Evolutionary conservation across 2,797 vertebrate species (phyloP).

Genomic region (Gymnoscopelus microlampas): DNA sequence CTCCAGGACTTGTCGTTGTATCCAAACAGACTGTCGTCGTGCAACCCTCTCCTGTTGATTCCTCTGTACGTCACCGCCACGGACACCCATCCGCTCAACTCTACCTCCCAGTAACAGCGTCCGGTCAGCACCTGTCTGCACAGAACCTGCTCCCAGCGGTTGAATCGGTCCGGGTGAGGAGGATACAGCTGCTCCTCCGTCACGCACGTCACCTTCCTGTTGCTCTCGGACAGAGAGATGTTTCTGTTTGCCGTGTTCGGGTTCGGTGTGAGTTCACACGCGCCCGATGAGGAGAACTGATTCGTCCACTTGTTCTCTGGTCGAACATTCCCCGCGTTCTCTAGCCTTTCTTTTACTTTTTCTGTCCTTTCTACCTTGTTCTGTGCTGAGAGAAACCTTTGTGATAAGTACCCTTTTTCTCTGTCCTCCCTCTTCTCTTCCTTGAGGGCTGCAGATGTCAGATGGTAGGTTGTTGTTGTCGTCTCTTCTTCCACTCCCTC

Average conservation of each 20-base stretch:
- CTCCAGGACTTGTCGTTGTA: constrained; percentile 16
- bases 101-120: constrained; percentile 11
- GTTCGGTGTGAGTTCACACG: constrained; percentile 7
- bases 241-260: constrained; percentile 7
- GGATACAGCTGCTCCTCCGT: background rate
- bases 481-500: no score
- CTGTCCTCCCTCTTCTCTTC: no score
- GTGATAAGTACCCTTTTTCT: no score
- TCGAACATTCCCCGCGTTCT: no score
- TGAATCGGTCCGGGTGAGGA: constrained; percentile 13
- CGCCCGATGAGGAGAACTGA: background rate
- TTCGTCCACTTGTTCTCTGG: no score
- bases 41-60: constrained; percentile 4
- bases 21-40: background rate
- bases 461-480: no score
- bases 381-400: no score
- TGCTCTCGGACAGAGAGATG: constrained; percentile 1
- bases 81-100: background rate
- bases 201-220: constrained; percentile 1
- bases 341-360: no score
- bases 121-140: constrained; percentile 11
- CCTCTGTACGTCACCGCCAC: constrained; percentile 1
- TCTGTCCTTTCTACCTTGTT: no score
- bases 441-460: no score
- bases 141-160: background rate